Percentiles rank a stretch among this genome's conserved stretches.
Conservation (phyloP, 2,888 invertebrate species). For the Bombyx huttoni region DNA sequence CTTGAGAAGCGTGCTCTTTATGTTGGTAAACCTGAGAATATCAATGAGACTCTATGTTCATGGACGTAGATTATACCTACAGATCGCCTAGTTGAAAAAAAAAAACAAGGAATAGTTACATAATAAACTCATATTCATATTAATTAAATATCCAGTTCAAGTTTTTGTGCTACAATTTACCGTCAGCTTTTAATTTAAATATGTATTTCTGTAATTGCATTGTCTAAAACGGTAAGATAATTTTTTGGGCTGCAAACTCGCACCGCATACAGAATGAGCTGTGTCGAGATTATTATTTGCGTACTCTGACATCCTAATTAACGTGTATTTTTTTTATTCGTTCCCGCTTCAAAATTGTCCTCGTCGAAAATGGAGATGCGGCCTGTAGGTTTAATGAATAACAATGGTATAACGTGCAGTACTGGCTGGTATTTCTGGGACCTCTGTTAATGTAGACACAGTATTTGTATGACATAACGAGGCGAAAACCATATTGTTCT, state of each 20-base stretch:
- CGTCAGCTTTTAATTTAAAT: conserved; percentile 47
- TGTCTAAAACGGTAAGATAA: conserved; percentile 52
- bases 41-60: conserved; percentile 18
- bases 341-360: conserved; percentile 33
- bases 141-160: too few relatives aligned
- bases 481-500: too few relatives aligned
- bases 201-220: conserved; percentile 52
- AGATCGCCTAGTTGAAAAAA: neutral
- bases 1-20: conserved; percentile 39
- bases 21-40: conserved; percentile 34
- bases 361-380: conserved; percentile 23
- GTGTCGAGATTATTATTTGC: conserved; percentile 60
- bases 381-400: conserved; percentile 17
- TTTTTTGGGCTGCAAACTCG: conserved; percentile 43
- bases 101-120: too few relatives aligned
- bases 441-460: neutral
- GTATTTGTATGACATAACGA: neutral
- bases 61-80: neutral
- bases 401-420: conserved; percentile 14
- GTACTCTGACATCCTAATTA: conserved; percentile 63
- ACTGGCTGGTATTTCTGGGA: neutral
- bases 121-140: too few relatives aligned
- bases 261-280: conserved; percentile 59
- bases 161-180: conserved; percentile 1
- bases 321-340: conserved; percentile 52